Base-by-base conservation (phyloP, 2,888 invertebrate genomes). In the Adineta ricciae region DNA sequence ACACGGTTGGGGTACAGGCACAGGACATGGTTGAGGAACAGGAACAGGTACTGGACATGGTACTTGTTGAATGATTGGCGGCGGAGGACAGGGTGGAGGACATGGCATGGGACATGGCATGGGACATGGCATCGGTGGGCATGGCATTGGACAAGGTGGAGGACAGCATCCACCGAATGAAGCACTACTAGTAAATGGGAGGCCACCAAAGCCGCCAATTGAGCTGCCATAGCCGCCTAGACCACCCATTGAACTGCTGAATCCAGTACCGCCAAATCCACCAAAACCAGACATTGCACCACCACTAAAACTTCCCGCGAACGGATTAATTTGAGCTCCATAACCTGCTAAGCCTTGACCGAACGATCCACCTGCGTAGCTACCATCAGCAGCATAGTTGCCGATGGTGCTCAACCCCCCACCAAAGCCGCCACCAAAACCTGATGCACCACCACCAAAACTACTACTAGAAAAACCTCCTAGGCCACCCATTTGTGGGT, bases 21-120 rank as follows among this genome's bases (percentile, higher is more conserved):
- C 32, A 2, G 84, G 36, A 21, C 50, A 84, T 16, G 49, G 50
- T 16, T 38, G 36, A 50, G 52, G 84, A 24, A 32, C 27, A 0
- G 84, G 84, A 8, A 72, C 49, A n/a, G 64, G 36, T n/a, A 72
- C 72, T 27, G 84, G 84, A 54, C 41, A 54, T 82, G 84, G 83
- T 8, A 64, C 49, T 49, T 46, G 83, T 83, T 73, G 73, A 78
- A 73, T 49, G 0, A 83, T 41, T 38, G 52, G 50, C 27, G 50
- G 52, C 41, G 50, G 52, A 36, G 72, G 78, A 41, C 72, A 50
- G 50, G 84, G 84, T 32, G 78, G 49, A 24, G 84, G 84, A 73
- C 72, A 41, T 27, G 49, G 36, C 19, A 72, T 41, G 19, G 84
- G 84, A 54, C 41, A 54, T 54, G 83, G 64, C 14, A 64, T 32